Evolutionary conservation across 2,888 invertebrate genomes (phyloP), one percentile per base, ranked within the genome.

Genomic region (Ophraella communa): DNA sequence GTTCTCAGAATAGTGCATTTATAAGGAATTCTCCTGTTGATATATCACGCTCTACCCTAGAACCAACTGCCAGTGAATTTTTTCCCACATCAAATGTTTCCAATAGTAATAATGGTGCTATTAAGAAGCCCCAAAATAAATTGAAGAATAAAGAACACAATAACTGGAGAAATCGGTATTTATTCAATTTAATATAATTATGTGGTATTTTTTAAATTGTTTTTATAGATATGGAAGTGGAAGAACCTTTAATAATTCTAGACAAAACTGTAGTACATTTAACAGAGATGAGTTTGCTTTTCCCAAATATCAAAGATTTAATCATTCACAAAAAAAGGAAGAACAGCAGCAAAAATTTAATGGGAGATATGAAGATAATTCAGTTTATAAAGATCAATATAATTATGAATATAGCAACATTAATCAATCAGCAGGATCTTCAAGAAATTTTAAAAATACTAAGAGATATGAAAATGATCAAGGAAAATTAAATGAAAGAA

Each of bases 41-140:
- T 54, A 52, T 68, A 35, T 49, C 45, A n/a, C 49, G 35, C 23
- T 69, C 70, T 11, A 67, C 64, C 18, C 64, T 73, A 53, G 66
- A 71, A 54, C 71, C 73, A 33, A 71, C 68, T 45, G 74, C 72
- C 42, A 69, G 70, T 58, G 74, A 72, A 56, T 73, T 73, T 62
- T 59, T 68, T 63, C 72, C 72, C 17, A 21, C 54, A 4, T 17
- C 49, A 20, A 51, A 8, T 14, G n/a, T 17, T 17, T 51, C 49
- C 17, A 17, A 51, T 14, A 60, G 52, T 62, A 30, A 44, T 51
- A 69, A 67, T 63, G 65, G 66, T 47, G 68, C 66, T 49, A 54
- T 73, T n/a, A 66, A 66, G 51, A 73, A 71, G 47, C 49, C 67
- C 33, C 65, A 64, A 27, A 58, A 63, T 51, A 69, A 63, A 56